Base-by-base conservation (phyloP, 2,888 invertebrate species). In the Chydorus sphaericus region DNA sequence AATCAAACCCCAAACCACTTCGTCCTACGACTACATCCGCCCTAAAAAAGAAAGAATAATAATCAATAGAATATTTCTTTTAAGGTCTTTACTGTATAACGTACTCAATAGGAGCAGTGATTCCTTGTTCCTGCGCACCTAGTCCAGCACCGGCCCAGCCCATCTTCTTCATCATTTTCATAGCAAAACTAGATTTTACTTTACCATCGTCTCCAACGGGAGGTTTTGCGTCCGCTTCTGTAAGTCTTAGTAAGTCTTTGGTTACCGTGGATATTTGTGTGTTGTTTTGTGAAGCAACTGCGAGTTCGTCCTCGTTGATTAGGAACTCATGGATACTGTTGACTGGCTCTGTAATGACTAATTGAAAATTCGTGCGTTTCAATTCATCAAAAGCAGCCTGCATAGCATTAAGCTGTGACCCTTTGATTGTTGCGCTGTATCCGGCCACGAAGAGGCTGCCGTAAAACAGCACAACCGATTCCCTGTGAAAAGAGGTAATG, bases 81-180 rank as follows among this genome's bases (percentile, higher is more conserved):
- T 28, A 14, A 39, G 16, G 20, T 16, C 16, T 2, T 4, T n/a
- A 20, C 6, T 14, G 8, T 14, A 11, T 2, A 20, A 54, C 53
- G 31, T 66, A 73, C 72, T 65, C 66, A 0, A 79, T 70, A 26
- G 84, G 83, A 60, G 82, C 79, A 1, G 72, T 74, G 33, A 81
- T 79, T 1, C 85, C 85, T 49, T 75, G 73, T 0, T 75, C 77
- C 1, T 75, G 69, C 1, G 73, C 70, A 0, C 84, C 85, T 3
- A 85, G 69, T 0, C 81, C 81, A 5, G 83, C 83, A 2, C 84
- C 84, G 4, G 72, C 69, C 84, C 84, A 85, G 0, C 85, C 85
- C 81, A 84, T 83, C 56, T 75, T 69, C 36, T 73, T 70, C 74
- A 85, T 76, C 69, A 85, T 63, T 62, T 74, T 75, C 50, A 68